A percentile compares a stretch with the other conserved stretches of the same genome.
Evolutionary conservation across 2,888 invertebrate species (phyloP).

Genomic region (Dasysyrphus tricinctus): DNA sequence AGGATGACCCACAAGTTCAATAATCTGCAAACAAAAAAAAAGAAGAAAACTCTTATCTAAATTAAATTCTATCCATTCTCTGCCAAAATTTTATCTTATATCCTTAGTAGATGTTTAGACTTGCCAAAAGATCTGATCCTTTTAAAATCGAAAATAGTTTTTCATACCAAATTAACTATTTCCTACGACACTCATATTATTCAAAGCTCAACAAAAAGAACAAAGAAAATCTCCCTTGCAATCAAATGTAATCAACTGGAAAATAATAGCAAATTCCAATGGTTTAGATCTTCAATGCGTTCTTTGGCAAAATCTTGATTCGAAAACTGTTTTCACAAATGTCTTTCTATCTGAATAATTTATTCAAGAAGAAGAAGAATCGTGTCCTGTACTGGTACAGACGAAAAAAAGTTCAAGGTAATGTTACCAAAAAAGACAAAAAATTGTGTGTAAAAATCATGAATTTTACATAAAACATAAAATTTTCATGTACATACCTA

Average conservation of each 20-base stretch:
- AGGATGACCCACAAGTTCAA: too few relatives aligned
- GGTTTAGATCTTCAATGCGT: neutral
- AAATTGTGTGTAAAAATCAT: neutral
- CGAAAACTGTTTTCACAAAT: neutral
- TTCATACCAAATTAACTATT: neutral
- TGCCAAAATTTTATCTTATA: too few relatives aligned
- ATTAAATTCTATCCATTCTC: too few relatives aligned
- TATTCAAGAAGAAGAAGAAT: neutral
- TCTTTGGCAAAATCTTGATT: neutral
- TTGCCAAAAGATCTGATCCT: too few relatives aligned
- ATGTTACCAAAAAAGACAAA: neutral
- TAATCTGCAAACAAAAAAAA: too few relatives aligned
- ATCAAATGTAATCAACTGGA: neutral
- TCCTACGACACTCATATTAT: neutral
- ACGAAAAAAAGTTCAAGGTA: neutral
- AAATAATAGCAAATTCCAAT: neutral
- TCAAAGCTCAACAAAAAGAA: too few relatives aligned
- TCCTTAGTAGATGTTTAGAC: too few relatives aligned
- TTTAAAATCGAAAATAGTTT: neutral
- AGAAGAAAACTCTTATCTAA: too few relatives aligned
- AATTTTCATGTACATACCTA: neutral
- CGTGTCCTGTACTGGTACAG: neutral
- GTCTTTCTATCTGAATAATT: neutral
- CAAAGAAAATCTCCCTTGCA: neutral
- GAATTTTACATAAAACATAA: constrained; percentile 1